Percentiles rank a stretch among this genome's conserved stretches.
Conservation (phyloP, 2,797 vertebrate species). For the Danio albolineatus region DNA sequence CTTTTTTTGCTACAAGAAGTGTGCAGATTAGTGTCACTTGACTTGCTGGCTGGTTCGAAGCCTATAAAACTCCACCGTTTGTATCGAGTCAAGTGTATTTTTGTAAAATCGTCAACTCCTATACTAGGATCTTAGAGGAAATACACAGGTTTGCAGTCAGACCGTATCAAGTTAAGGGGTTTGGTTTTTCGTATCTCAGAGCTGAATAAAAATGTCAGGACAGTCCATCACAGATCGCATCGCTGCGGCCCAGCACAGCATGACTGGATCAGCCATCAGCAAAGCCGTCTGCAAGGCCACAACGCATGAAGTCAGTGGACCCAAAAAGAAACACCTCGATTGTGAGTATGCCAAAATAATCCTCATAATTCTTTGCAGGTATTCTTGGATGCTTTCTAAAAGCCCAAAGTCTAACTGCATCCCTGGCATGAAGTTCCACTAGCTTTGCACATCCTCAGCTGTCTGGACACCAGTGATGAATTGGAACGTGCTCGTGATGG, state of each 20-base stretch:
- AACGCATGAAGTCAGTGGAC: conserved; percentile 89
- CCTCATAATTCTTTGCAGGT: not conserved
- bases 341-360: conserved; percentile 81
- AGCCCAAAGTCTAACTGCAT: conserved; percentile 5
- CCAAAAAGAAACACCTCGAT: conserved; percentile 91
- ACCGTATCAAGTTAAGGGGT: conserved; percentile 22
- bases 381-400: not conserved
- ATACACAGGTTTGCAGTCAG: conserved; percentile 3
- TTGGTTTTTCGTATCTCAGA: not conserved
- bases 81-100: conserved; percentile 20
- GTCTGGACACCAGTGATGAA: conserved; percentile 49
- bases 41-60: conserved; percentile 3
- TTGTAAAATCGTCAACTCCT: conserved; percentile 7
- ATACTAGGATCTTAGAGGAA: not conserved
- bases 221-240: conserved; percentile 93
- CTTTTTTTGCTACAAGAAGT: conserved; percentile 39
- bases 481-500: conserved; percentile 25
- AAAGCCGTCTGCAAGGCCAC: conserved; percentile 92
- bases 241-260: conserved; percentile 93
- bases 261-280: conserved; percentile 90
- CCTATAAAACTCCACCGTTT: conserved; percentile 1
- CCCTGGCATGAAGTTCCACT: conserved; percentile 9
- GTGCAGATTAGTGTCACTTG: not conserved
- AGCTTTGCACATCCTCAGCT: conserved; percentile 40
- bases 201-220: conserved; percentile 82